Conservation (phyloP, 2,888 invertebrate genomes). For the Caenorhabditis japonica region DNA sequence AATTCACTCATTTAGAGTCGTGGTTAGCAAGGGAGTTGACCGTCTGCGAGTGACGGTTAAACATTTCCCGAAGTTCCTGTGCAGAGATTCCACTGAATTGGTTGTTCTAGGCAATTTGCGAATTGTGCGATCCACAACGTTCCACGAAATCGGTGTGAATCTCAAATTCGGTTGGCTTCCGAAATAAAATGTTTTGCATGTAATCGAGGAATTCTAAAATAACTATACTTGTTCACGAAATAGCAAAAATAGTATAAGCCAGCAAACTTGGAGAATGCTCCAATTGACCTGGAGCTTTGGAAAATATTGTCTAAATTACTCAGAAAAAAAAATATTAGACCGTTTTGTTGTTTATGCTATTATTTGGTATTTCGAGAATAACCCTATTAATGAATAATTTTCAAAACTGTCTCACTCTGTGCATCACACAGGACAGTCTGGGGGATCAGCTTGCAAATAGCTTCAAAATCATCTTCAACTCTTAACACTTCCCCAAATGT, state of each 20-base stretch:
- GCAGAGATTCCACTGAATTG: background rate
- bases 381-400: no score
- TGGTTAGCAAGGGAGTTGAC: background rate
- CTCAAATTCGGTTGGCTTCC: background rate
- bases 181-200: background rate
- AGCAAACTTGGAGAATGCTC: no score
- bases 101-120: background rate
- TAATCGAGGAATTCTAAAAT: background rate
- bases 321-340: no score
- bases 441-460: background rate
- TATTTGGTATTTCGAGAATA: no score
- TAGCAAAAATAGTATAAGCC: no score
- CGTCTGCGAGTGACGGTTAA: background rate
- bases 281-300: no score
- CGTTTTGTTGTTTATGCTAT: no score
- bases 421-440: no score
- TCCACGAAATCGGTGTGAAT: background rate
- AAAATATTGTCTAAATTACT: background rate
- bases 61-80: background rate
- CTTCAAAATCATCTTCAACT: background rate
- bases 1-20: no score
- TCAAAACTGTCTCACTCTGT: no score
- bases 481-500: background rate
- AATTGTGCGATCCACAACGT: background rate
- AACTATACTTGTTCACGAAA: no score